Evolutionary conservation across 2,113 vertebrate species (phyloP).

Genomic region (Pyrgilauda ruficollis): DNA sequence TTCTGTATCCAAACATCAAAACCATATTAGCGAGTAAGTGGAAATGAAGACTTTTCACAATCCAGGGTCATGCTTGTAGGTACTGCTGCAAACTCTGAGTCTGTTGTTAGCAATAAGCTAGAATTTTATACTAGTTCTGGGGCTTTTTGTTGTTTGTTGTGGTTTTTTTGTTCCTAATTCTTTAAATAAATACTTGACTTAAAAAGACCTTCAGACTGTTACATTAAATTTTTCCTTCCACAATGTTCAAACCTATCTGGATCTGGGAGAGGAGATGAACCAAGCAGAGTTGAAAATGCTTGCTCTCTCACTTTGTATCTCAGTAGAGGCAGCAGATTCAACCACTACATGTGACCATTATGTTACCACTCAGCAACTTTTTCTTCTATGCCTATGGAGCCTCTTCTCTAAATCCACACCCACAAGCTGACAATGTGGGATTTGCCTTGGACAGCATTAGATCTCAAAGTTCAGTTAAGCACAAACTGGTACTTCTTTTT

Average conservation of each 20-base stretch:
- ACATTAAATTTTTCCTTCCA: not conserved
- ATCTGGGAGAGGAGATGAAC: not conserved
- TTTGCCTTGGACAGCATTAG: not conserved
- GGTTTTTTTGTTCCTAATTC: not conserved
- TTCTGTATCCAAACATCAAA: not conserved
- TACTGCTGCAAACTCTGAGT: not conserved
- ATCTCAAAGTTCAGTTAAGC: not conserved
- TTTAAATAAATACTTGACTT: not conserved
- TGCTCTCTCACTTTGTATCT: not conserved
- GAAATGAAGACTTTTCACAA: not conserved
- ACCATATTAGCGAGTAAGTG: rapidly evolving
- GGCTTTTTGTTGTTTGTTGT: not conserved
- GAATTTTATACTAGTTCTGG: not conserved
- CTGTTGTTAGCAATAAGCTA: not conserved
- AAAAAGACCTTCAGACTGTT: not conserved
- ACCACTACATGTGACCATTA: too few relatives aligned
- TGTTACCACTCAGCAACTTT: not conserved
- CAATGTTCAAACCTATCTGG: not conserved
- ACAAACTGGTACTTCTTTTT: not conserved
- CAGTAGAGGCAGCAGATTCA: not conserved
- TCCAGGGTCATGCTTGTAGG: not conserved
- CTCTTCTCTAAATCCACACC: not conserved
- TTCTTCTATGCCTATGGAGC: not conserved
- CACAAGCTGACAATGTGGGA: too few relatives aligned
- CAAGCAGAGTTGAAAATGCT: not conserved